Evolutionary conservation across 1,140 invertebrate genomes (phyloP).

Genomic region (Diabrotica undecimpunctata): DNA sequence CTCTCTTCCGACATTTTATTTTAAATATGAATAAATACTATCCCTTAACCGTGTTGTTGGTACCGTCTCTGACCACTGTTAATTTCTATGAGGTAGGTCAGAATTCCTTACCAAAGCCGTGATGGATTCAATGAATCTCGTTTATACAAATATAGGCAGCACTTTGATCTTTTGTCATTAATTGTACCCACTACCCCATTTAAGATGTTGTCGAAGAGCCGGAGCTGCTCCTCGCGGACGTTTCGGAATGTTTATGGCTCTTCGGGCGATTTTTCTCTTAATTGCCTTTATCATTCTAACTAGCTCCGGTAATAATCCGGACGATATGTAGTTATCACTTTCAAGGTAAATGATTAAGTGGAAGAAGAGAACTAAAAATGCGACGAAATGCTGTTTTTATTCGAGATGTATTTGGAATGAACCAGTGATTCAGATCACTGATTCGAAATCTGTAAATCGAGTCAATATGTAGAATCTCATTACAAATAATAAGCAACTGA

Average conservation of each 20-base stretch:
- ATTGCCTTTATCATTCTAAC: not conserved
- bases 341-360: not conserved
- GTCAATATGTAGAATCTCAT: no score
- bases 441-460: no score
- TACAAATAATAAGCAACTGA: no score
- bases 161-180: slow-evolving; percentile 19
- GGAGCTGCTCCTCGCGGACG: not conserved
- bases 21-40: no score
- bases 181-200: slow-evolving; percentile 21
- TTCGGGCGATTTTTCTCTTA: not conserved
- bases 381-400: not conserved
- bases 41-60: no score
- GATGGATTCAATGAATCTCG: slow-evolving; percentile 28
- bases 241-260: not conserved
- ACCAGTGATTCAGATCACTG: no score
- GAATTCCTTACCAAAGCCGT: slow-evolving; percentile 27
- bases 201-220: slow-evolving; percentile 8
- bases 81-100: slow-evolving; percentile 22
- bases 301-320: not conserved
- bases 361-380: not conserved
- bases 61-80: not conserved
- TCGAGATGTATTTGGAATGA: not conserved
- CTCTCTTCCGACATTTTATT: no score
- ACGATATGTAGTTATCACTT: not conserved
- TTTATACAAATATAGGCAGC: slow-evolving; percentile 26